Conservation (phyloP, 2,113 vertebrate genomes). For the Ciconia boyciana region DNA sequence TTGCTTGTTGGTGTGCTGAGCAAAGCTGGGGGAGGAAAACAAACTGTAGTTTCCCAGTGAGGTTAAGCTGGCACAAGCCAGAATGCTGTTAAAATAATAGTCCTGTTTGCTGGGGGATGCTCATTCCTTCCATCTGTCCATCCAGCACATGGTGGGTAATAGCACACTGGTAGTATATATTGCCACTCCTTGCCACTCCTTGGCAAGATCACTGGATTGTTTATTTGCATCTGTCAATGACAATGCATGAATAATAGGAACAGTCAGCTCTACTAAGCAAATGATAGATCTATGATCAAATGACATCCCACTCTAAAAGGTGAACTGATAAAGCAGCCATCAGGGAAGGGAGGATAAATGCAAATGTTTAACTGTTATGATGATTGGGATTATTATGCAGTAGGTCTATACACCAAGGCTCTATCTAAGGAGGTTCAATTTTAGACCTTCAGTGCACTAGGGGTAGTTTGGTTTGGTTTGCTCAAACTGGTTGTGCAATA, state of each 20-base stretch:
- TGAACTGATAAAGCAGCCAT: background rate
- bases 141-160: background rate
- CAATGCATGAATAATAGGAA: background rate
- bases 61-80: background rate
- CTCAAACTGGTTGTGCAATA: background rate
- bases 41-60: background rate
- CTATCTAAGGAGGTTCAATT: background rate
- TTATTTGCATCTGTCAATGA: background rate
- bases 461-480: background rate
- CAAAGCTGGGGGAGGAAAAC: background rate
- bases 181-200: background rate
- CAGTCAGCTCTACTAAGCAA: background rate
- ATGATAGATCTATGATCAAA: background rate
- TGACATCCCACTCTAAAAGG: background rate
- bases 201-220: background rate
- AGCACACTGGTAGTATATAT: background rate
- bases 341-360: background rate
- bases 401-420: background rate
- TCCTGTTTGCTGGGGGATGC: background rate
- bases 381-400: background rate
- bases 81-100: background rate
- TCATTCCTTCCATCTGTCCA: background rate
- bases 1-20: background rate
- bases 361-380: background rate
- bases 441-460: background rate